Conservation (phyloP, 2,113 vertebrate species). For the Illadopsis cleaveri region DNA sequence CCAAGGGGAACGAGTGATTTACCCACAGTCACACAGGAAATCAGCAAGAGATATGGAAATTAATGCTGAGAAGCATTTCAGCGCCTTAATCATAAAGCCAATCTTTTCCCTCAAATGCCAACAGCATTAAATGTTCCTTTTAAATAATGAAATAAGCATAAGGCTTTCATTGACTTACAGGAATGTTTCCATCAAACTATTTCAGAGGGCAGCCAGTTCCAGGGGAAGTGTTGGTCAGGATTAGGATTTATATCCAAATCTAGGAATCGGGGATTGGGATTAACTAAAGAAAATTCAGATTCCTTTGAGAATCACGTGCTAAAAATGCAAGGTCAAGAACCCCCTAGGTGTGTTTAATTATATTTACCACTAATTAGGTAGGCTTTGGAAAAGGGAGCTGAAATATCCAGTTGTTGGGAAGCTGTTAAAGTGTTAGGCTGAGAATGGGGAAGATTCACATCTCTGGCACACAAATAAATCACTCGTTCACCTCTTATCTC, state of each 20-base stretch:
- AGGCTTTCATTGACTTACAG: neutral
- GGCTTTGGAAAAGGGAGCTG: neutral
- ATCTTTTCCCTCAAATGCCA: slow-evolving; percentile 41
- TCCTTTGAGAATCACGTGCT: neutral
- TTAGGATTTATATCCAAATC: accelerated
- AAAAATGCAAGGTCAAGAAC: neutral
- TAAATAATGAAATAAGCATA: neutral
- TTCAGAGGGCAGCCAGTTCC: neutral
- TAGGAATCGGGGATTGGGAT: accelerated
- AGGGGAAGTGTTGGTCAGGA: neutral
- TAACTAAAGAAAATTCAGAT: neutral
- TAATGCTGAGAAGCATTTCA: slow-evolving; percentile 31
- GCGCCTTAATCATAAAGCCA: slow-evolving; percentile 29
- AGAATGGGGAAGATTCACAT: neutral
- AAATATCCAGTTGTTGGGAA: neutral
- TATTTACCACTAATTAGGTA: neutral
- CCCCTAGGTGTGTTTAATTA: neutral
- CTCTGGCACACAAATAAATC: neutral
- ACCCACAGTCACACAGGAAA: neutral
- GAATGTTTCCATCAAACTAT: neutral
- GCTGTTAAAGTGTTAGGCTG: neutral
- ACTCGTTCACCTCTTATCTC: neutral
- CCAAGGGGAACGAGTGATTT: slow-evolving; percentile 21
- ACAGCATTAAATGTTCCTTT: neutral
- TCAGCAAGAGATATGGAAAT: slow-evolving; percentile 49